Base-by-base conservation (phyloP, 2,113 vertebrate genomes). In the Heterotis niloticus region DNA sequence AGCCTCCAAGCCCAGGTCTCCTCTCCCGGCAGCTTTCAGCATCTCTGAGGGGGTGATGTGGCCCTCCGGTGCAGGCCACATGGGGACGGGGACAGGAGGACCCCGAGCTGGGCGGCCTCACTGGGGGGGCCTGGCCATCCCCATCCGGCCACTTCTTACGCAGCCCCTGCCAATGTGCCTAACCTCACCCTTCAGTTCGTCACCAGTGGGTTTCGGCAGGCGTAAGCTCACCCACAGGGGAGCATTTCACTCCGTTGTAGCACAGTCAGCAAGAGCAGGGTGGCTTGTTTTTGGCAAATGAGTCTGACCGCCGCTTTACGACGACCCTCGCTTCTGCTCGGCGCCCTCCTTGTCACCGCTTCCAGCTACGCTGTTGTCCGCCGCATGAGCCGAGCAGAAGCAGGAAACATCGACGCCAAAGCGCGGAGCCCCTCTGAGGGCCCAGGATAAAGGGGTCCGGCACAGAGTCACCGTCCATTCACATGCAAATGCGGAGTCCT, bases 401-500 rank as follows among this genome's bases (percentile, higher is more conserved):
- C 91, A 91, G 92, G 91, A 93, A 95, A 92, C 92, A 92, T 92
- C 92, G 91, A 93, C 92, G 88, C 89, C 88, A 88, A 78, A 67
- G 76, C 66, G 91, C 88, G 88, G 88, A 88, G 82, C 88, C 89
- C 92, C 89, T 80, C 89, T 91, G 90, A 87, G 91, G 86, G 90
- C 91, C 87, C 79, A 78, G 93, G 91, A 94, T 93, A 93, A 94
- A 83, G 88, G 88, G 91, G 81, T 88, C 90, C 88, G 91, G 86
- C 80, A 88, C 90, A 91, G 85, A 92, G 89, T 89, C 85, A 84
- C 84, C 82, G 87, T 84, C 84, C 82, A 94, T 94, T 95, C 92
- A 94, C 91, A 95, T 95, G 94, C 91, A 93, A 95, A 95, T 95
- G 78, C 24, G 20, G 80, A 82, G 81, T 90, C 90, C 92, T 93